These are phyloP conservation scores for Notocelia uddmanniana DNA, from an alignment of 2,888 invertebrate genomes.

Conservation along the genomic window DNA sequence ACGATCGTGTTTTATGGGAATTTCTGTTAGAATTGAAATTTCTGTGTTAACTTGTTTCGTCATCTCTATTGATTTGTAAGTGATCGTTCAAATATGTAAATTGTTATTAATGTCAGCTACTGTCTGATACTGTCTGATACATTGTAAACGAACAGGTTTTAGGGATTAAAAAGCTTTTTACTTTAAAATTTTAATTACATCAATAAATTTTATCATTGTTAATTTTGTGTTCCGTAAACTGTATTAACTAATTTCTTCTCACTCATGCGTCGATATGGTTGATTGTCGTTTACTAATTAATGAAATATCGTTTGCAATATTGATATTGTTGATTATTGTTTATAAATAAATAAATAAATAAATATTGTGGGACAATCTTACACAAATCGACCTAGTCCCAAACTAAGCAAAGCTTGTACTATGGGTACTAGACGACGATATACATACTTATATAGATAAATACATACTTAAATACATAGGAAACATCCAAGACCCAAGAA, in stretches of 20 bases:
- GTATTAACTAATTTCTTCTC: not conserved
- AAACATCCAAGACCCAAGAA: too few relatives aligned
- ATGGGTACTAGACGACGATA: too few relatives aligned
- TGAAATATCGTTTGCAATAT: not conserved
- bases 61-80: constrained; percentile 37
- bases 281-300: not conserved
- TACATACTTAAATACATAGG: too few relatives aligned
- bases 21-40: constrained; percentile 51
- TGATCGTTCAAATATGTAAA: constrained; percentile 43
- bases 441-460: too few relatives aligned
- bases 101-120: constrained; percentile 27
- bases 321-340: not conserved
- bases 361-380: too few relatives aligned
- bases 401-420: too few relatives aligned
- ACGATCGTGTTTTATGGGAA: constrained; percentile 61
- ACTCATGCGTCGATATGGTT: not conserved
- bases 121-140: constrained; percentile 5
- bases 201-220: not conserved
- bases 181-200: not conserved
- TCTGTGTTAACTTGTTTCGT: constrained; percentile 38
- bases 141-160: constrained; percentile 8
- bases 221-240: not conserved
- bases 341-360: too few relatives aligned
- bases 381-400: too few relatives aligned
- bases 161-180: constrained; percentile 14